Base-by-base conservation (phyloP, 1,140 invertebrate species). In the Manduca sexta region DNA sequence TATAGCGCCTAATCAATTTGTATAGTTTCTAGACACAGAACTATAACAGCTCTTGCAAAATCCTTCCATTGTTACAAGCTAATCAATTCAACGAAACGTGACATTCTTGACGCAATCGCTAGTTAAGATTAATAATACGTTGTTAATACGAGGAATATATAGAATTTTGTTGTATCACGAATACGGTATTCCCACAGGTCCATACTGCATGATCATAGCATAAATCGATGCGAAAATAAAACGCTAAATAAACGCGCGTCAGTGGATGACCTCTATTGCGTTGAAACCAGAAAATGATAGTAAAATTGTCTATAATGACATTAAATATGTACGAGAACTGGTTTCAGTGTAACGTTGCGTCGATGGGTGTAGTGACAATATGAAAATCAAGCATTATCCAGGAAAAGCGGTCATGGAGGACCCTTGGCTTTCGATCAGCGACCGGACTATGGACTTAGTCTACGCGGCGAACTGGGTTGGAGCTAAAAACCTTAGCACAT, bases 381-480 rank as follows among this genome's bases (percentile, higher is more conserved):
- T 94, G 93, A 93, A 93, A 88, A 93, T 94, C 40, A 90, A 93
- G 80, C 91, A 92, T 65, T 93, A 94, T 81, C 93, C 93, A 11
- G 93, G 93, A 47, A 91, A 92, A 80, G 93, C 91, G 34, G 92
- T 93, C 67, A 80, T 93, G 76, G 91, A 93, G 49, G 91, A 92
- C 73, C 90, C 91, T 16, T 90, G 88, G 88, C 80, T 88, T 69
- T 87, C 87, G 67, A 88, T 89, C 65, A 87, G 81, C 47, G 86
- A 89, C 60, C 88, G 79, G 72, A 90, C 79, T 67, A 92, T 93
- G 90, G 92, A 92, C 54, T 85, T 92, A n/a, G 88, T 93, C 21
- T 95, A 95, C 75, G 93, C 94, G 61, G 93, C 93, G 33, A 95
- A 93, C 64, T 95, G 94, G 94, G 87, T 92, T 40, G 92, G 93